Base-by-base conservation (phyloP, 2,113 vertebrate genomes). In the Cryptomyrus ogoouensis region DNA sequence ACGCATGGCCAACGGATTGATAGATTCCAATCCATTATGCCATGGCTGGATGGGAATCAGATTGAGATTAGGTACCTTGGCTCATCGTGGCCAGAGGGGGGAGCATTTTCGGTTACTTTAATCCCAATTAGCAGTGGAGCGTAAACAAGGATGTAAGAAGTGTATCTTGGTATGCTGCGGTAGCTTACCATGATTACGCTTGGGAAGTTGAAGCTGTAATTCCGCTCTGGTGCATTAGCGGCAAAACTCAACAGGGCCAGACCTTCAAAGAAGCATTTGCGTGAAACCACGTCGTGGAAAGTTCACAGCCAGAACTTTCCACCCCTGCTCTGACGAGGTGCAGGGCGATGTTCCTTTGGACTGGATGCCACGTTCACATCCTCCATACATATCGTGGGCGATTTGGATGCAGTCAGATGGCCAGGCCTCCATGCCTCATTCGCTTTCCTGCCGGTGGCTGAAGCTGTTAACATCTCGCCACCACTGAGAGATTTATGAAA, bases 51-150 rank as follows among this genome's bases (percentile, higher is more conserved):
- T 88, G 52, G 62, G 85, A 56, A 42, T 88, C 85, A 50, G 1
- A 90, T 89, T 88, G 92, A 77, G 91, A 49, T 62, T 46, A 89
- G 90, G 58, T 53, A 1, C n/a, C 90, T 90, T 84, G 5, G 5
- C 19, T 56, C 90, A 44, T 91, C 35, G 62, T 39, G 53, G 24
- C 89, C 77, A 49, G 66, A 17, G 52, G n/a, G 13, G 74, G 89
- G 50, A 56, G 84, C 10, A 15, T 88, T 46, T 31, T 46, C 27
- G 10, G 31, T 62, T 66, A 17, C 56, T 62, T 7, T 74, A 83
- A 89, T 87, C 58, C 49, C 88, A 89, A 83, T 89, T 90, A 90
- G 53, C 47, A 52, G 31, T 39, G 21, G 74, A 39, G 77, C 49
- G 17, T 21, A 47, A 39, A 53, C 42, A 24, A 53, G 19, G 35